A percentile compares a stretch with the other conserved stretches of the same genome.
Evolutionary conservation across 64 coral and sea anemone species (phyloP).

Genomic region (Actinia tenebrosa): DNA sequence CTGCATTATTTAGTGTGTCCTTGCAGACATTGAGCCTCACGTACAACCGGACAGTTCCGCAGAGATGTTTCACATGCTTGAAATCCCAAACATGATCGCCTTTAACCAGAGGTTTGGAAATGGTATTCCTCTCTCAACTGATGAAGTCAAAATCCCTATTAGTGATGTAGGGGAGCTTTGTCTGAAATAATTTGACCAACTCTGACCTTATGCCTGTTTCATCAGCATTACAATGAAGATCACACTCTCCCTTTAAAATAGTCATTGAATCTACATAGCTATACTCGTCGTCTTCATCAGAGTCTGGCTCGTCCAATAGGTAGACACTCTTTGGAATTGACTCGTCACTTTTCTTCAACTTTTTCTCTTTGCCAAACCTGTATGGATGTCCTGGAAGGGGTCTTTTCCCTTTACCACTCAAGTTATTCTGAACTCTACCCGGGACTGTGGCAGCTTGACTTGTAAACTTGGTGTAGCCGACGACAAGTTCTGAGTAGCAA

Average conservation of each 20-base stretch:
- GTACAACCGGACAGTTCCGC: no score
- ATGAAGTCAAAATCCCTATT: no score
- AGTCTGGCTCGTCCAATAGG: constrained; percentile 33
- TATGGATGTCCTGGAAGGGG: constrained; percentile 34
- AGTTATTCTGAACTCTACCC: constrained; percentile 20
- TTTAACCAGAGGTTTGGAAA: no score
- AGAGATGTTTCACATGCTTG: no score
- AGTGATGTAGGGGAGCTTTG: no score
- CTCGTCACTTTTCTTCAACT: constrained; percentile 23
- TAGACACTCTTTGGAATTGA: constrained; percentile 51
- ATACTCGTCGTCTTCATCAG: constrained; percentile 47
- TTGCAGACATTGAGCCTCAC: no score
- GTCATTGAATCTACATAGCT: constrained; percentile 35
- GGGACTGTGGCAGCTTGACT: constrained; percentile 12
- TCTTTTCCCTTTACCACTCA: constrained; percentile 25
- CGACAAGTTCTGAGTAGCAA: constrained; percentile 43
- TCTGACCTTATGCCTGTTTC: no score
- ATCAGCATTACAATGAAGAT: background rate
- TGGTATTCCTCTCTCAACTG: no score
- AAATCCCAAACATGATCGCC: no score
- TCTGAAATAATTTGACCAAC: no score
- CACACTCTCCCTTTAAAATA: constrained; percentile 52
- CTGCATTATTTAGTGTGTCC: no score
- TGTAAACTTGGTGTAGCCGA: background rate
- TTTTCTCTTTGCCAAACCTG: constrained; percentile 44